phyloP scores from a whole-genome alignment of 2,888 invertebrate genomes.

The Stegophylla sp. region DNA sequence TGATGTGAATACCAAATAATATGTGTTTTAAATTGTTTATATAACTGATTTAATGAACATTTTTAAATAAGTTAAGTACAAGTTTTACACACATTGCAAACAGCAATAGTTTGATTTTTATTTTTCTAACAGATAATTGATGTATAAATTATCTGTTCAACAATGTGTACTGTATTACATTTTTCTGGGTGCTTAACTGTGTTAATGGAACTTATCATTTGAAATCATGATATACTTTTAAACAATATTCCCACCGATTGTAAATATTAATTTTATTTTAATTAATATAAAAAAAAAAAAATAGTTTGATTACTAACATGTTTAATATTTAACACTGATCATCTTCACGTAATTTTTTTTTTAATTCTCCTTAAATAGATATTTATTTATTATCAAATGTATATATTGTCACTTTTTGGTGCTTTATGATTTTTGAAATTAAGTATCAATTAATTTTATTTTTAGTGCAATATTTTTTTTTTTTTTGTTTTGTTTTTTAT shows the following conservation, averaged over 20 bases:
- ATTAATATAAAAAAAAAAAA: background rate
- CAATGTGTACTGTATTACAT: background rate
- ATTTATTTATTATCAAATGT: slow-evolving; percentile 22
- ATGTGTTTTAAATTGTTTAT: background rate
- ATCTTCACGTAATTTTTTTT: slow-evolving; percentile 11
- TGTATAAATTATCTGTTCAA: too few species aligned
- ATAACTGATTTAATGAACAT: background rate
- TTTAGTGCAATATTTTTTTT: slow-evolving; percentile 55
- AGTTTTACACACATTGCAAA: background rate
- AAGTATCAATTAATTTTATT: slow-evolving; percentile 9
- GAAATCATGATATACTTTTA: slow-evolving; percentile 7
- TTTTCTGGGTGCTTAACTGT: slow-evolving; percentile 6
- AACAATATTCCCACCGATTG: slow-evolving; percentile 46
- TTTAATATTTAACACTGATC: background rate
- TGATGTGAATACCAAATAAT: background rate
- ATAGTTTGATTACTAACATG: background rate
- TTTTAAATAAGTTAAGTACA: background rate
- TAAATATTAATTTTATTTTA: slow-evolving; percentile 40
- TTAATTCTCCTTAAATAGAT: slow-evolving; percentile 23
- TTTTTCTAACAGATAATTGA: background rate
- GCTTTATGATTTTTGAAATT: slow-evolving; percentile 38
- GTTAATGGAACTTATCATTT: background rate
- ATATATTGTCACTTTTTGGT: slow-evolving; percentile 30
- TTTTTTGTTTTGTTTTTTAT: slow-evolving; percentile 47
- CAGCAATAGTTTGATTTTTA: slow-evolving; percentile 2